These are phyloP conservation scores for Myzus persicae DNA, from an alignment of 1,140 invertebrate genomes.

Conservation along the genomic window DNA sequence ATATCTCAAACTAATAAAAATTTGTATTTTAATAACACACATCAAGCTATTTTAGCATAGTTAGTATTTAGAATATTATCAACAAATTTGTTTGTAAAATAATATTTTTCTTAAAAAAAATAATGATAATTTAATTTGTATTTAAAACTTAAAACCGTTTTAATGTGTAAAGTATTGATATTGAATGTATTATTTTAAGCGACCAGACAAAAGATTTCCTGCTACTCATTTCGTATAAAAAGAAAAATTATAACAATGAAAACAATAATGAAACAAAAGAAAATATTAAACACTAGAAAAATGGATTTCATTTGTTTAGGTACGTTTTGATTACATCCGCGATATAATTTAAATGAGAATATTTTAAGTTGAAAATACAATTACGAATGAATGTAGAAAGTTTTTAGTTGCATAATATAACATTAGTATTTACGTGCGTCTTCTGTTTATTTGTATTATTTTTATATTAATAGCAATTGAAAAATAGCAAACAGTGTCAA, in stretches of 20 bases:
- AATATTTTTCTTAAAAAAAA: neutral
- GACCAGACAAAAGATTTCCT: neutral
- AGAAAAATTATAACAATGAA: neutral
- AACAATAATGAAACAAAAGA: neutral
- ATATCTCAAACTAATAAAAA: neutral
- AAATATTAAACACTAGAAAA: neutral
- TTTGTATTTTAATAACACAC: neutral
- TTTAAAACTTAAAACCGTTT: neutral
- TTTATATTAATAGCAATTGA: neutral
- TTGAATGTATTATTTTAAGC: neutral
- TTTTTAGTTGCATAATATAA: neutral
- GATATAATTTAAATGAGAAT: constrained; percentile 16
- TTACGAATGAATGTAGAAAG: neutral
- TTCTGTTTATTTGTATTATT: neutral
- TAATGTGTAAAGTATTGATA: neutral
- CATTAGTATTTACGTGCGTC: neutral
- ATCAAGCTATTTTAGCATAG: neutral
- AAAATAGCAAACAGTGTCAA: neutral
- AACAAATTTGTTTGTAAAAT: neutral
- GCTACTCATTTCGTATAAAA: neutral
- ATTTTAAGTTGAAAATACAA: neutral
- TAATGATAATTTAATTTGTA: neutral
- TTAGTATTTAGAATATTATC: neutral
- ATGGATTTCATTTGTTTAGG: neutral
- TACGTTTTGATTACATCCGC: constrained; percentile 3